phyloP scores from a whole-genome alignment of 2,888 invertebrate species.

The Cybosia mesomella region DNA sequence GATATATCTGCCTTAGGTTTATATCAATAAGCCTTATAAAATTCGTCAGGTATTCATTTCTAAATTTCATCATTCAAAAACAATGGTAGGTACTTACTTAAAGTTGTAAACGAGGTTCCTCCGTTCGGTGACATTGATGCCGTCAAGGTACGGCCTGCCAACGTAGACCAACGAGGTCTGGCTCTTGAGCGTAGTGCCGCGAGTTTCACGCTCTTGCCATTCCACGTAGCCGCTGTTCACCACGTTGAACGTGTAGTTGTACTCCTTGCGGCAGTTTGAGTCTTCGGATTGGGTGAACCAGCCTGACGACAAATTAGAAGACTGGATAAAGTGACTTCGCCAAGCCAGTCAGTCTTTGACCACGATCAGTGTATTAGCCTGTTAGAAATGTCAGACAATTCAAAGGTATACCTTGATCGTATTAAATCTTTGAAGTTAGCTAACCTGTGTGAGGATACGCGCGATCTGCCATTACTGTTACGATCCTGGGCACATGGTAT shows the following conservation, averaged over 20 bases:
- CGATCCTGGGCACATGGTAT: conserved; percentile 94
- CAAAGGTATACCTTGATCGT: neutral
- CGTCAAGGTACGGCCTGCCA: conserved; percentile 92
- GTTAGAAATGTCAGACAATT: neutral
- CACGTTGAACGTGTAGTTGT: conserved; percentile 91
- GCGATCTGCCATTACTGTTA: conserved; percentile 95
- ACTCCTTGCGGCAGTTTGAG: conserved; percentile 92
- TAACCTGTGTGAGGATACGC: conserved; percentile 94
- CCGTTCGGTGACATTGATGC: conserved; percentile 95
- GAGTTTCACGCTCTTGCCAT: conserved; percentile 93
- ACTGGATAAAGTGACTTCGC: neutral
- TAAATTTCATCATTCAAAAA: too few species aligned
- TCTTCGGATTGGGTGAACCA: conserved; percentile 95
- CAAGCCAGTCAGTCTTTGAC: neutral
- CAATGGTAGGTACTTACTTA: conserved; percentile 74
- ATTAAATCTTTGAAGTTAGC: conserved; percentile 14
- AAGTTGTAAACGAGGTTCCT: conserved; percentile 96
- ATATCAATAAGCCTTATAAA: too few species aligned
- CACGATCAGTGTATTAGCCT: neutral
- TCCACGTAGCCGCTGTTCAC: conserved; percentile 92
- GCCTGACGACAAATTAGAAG: conserved; percentile 74
- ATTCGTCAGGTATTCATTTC: too few species aligned
- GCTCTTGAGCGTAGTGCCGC: conserved; percentile 85
- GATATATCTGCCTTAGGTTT: too few species aligned
- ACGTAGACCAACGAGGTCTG: conserved; percentile 92